Percentiles rank a stretch among this genome's conserved stretches.
Conservation (phyloP, 1,140 invertebrate species). For the Cydia splendana region DNA sequence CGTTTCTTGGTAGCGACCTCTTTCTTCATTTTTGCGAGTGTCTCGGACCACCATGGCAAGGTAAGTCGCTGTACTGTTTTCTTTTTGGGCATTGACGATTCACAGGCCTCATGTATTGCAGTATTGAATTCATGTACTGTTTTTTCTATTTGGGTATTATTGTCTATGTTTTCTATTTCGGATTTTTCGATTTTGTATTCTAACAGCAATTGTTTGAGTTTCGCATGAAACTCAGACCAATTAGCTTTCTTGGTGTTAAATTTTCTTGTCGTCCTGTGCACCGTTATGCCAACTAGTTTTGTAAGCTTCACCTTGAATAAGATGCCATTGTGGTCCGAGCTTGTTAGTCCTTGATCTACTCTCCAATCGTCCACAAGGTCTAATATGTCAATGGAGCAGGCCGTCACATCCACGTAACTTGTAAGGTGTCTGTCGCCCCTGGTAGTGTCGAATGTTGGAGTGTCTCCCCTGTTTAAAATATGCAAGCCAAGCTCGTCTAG, state of each 20-base stretch:
- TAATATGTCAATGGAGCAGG: not conserved
- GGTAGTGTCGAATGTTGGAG: conserved; percentile 1
- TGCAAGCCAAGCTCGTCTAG: conserved; percentile 33
- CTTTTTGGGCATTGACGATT: not conserved
- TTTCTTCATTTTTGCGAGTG: no score
- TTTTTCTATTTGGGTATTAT: not conserved
- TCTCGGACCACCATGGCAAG: not conserved
- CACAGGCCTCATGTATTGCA: not conserved
- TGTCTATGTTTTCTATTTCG: not conserved
- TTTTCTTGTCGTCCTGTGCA: not conserved
- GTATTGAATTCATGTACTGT: not conserved
- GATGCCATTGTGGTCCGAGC: conserved; percentile 17
- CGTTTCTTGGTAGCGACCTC: no score
- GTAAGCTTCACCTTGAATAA: not conserved
- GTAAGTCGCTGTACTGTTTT: not conserved
- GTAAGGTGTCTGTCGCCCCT: not conserved
- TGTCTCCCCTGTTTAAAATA: not conserved
- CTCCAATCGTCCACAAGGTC: not conserved
- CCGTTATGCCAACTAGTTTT: not conserved
- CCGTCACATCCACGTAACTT: conserved; percentile 6
- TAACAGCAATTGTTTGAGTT: not conserved
- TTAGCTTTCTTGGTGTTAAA: conserved; percentile 21
- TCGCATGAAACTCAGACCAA: conserved; percentile 2
- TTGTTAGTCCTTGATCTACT: not conserved
- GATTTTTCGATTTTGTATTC: not conserved